Percentiles rank a stretch among this genome's conserved stretches.
Conservation (phyloP, 1,140 invertebrate genomes). For the Dryas iulia region DNA sequence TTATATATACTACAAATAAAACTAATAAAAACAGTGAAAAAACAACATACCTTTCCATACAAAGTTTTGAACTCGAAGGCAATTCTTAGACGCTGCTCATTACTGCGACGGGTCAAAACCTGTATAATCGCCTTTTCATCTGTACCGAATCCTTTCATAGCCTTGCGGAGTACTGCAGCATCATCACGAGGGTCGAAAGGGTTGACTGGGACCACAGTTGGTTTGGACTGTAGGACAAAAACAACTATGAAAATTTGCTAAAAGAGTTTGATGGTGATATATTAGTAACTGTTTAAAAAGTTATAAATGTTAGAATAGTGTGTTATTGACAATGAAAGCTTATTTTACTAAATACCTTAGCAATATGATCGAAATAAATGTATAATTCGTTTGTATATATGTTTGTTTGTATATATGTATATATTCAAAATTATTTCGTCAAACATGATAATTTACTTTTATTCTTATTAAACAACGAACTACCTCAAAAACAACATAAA, state of each 20-base stretch:
- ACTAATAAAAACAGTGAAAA: not conserved
- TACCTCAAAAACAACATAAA: too few relatives aligned
- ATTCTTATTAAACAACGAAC: too few relatives aligned
- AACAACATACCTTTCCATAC: conserved; percentile 86
- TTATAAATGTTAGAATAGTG: not conserved
- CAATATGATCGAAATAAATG: not conserved
- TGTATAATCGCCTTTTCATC: conserved; percentile 92
- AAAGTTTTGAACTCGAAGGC: conserved; percentile 89
- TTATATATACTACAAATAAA: too few relatives aligned
- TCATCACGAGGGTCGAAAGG: conserved; percentile 87
- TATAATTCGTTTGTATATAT: too few relatives aligned
- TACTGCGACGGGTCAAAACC: conserved; percentile 85
- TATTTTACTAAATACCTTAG: not conserved
- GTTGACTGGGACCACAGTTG: conserved; percentile 84
- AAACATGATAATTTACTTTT: too few relatives aligned
- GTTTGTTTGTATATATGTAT: too few relatives aligned
- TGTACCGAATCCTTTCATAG: conserved; percentile 92
- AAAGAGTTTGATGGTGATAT: not conserved
- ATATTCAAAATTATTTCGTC: too few relatives aligned
- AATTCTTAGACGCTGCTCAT: conserved; percentile 88
- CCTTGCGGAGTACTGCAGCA: conserved; percentile 87
- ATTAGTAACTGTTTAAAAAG: not conserved
- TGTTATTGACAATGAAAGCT: not conserved
- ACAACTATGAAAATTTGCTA: not conserved
- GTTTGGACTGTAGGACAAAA: conserved; percentile 78